A percentile compares a stretch with the other conserved stretches of the same genome.
Evolutionary conservation across 2,888 invertebrate genomes (phyloP).

Genomic region (Phrixothrix hirtus): DNA sequence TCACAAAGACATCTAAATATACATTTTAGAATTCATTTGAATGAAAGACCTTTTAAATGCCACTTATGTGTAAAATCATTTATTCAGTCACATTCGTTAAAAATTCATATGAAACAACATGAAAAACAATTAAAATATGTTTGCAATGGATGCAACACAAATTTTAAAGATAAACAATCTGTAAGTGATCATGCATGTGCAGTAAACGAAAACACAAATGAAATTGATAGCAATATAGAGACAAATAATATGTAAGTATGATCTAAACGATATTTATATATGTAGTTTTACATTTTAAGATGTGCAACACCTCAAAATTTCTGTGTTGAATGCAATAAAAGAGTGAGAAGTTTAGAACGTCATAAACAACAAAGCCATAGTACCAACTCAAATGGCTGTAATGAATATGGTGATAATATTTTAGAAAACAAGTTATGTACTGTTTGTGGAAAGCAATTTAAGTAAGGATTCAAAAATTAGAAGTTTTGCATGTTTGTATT

Average conservation of each 20-base stretch:
- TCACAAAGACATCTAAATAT: conserved; percentile 38
- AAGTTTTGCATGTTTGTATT: neutral
- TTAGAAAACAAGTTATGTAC: conserved; percentile 38
- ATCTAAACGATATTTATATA: too few species aligned
- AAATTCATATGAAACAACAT: conserved; percentile 31
- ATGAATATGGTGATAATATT: too few species aligned
- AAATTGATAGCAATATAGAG: too few species aligned
- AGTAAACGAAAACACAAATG: too few species aligned
- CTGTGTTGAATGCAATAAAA: conserved; percentile 38
- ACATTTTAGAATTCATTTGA: conserved; percentile 39
- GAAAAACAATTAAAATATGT: neutral
- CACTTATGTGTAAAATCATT: conserved; percentile 37
- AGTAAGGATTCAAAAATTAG: conserved; percentile 30
- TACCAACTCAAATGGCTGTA: conserved; percentile 1
- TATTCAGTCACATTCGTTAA: conserved; percentile 30
- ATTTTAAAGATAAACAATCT: conserved; percentile 1
- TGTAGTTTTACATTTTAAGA: conserved; percentile 8
- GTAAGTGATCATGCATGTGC: too few species aligned
- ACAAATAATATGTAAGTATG: too few species aligned
- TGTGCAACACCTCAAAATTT: conserved; percentile 32
- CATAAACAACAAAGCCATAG: conserved; percentile 31
- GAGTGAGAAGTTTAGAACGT: conserved; percentile 34
- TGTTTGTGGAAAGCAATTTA: conserved; percentile 46
- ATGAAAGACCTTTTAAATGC: conserved; percentile 36
- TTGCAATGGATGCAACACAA: conserved; percentile 2